These are phyloP conservation scores for Oscheius sp. DNA, from an alignment of 2,888 invertebrate genomes.

Conservation along the genomic window DNA sequence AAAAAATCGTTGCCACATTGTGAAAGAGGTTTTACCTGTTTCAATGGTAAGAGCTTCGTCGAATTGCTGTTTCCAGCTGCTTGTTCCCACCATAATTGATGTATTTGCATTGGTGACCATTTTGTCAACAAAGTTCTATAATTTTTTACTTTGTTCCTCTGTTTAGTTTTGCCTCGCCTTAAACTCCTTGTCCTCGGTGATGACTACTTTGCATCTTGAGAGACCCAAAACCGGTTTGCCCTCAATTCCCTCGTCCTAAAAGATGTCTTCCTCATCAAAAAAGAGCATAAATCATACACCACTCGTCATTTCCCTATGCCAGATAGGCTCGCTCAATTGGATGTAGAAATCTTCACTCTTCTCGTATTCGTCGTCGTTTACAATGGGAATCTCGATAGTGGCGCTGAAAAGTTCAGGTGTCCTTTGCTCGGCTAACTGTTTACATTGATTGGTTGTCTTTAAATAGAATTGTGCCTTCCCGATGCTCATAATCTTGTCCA, in stretches of 20 bases:
- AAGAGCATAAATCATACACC: slow-evolving; percentile 22
- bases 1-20: slow-evolving; percentile 3
- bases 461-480: slow-evolving; percentile 86
- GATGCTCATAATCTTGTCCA: slow-evolving; percentile 87
- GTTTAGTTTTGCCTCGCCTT: slow-evolving; percentile 80
- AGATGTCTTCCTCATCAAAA: neutral
- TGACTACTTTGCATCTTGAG: slow-evolving; percentile 85
- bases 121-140: slow-evolving; percentile 83
- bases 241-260: slow-evolving; percentile 75
- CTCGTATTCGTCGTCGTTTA: slow-evolving; percentile 97
- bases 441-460: slow-evolving; percentile 98
- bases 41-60: slow-evolving; percentile 90
- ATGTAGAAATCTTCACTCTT: slow-evolving; percentile 94
- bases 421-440: slow-evolving; percentile 77
- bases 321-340: slow-evolving; percentile 88
- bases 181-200: slow-evolving; percentile 98
- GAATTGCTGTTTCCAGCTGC: slow-evolving; percentile 98
- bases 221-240: slow-evolving; percentile 90
- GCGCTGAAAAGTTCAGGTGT: slow-evolving; percentile 80
- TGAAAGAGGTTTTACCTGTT: slow-evolving; percentile 45
- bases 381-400: slow-evolving; percentile 85
- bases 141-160: neutral
- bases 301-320: slow-evolving; percentile 56
- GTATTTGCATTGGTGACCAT: slow-evolving; percentile 94
- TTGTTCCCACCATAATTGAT: slow-evolving; percentile 88